Evolutionary conservation across 2,797 vertebrate species (phyloP).

Genomic region (Peromyscus melanophrys): DNA sequence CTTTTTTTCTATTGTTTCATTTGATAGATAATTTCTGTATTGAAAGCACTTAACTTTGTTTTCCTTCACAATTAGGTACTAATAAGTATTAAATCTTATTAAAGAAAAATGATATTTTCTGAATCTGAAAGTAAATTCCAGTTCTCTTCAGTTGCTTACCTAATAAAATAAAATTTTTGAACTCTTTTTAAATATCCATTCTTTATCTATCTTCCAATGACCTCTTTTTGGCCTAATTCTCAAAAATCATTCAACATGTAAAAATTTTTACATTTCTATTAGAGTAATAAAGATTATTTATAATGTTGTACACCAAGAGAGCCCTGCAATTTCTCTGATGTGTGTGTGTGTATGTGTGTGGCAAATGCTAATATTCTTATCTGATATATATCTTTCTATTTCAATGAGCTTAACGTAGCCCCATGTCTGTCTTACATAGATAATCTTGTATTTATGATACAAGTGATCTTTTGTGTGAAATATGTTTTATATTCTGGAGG

Average conservation of each 20-base stretch:
- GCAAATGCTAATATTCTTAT: no score
- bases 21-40: neutral
- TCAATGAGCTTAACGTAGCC: neutral
- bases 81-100: neutral
- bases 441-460: neutral
- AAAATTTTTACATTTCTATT: neutral
- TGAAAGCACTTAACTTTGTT: neutral
- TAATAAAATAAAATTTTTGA: no score
- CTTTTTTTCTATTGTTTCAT: neutral
- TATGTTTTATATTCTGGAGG: neutral
- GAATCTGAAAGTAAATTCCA: neutral
- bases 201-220: no score
- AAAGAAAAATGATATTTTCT: neutral
- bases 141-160: neutral
- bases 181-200: no score
- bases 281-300: neutral
- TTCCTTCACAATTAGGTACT: neutral
- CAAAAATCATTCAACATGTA: neutral
- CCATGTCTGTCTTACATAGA: neutral
- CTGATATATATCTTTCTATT: neutral
- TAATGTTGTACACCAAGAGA: neutral
- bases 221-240: neutral
- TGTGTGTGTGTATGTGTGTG: no score
- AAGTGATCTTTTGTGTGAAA: neutral
- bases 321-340: neutral